Evolutionary conservation across 2,888 invertebrate genomes (phyloP), one percentile per base, ranked within the genome.

Genomic region (Linnaemya vulpina): DNA sequence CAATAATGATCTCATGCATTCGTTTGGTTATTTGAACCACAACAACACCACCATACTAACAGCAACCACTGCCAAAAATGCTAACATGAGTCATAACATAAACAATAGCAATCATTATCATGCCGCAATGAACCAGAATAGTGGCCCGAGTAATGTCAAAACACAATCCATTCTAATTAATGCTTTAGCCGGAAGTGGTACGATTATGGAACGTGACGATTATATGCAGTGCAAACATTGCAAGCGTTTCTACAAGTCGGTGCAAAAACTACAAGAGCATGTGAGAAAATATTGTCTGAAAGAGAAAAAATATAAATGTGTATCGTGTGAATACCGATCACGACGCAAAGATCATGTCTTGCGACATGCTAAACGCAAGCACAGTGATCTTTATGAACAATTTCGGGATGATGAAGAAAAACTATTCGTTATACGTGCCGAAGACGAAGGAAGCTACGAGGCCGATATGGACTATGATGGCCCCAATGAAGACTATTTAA

Each of bases 261-360:
- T 87, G n/a, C 92, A 91, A 63, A 92, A 92, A 79, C 80, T 92
- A 30, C 91, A 91, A 86, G 91, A 91, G 63, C 92, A 92, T 85
- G 91, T 92, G 22, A 89, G 91, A 38, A 92, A 92, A 87, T 92
- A 92, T 84, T 92, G 92, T 79, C 88, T 92, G 3, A 92, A 92
- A 85, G 90, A 92, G 76, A 92, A 92, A 87, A 92, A 92, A 86
- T 92, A 91, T 88, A 91, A 92, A 83, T 92, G 92, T 84, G 89
- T 92, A 13, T 92, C 91, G 67, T 92, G 92, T 85, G 90, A 91
- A 78, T 92, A 92, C 88, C 91, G 92, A 7, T 92, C 92, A 5
- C 88, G 92, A 0, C 91, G 92, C 83, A 91, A 92, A 87, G 92
- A 92, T 89, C 92, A 92, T 85, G 91, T 92, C 17, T 80, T 91